Percentiles rank a stretch among this genome's conserved stretches.
Evolutionary conservation across 2,113 vertebrate genomes (phyloP).

Genomic region (Salminus brasiliensis): DNA sequence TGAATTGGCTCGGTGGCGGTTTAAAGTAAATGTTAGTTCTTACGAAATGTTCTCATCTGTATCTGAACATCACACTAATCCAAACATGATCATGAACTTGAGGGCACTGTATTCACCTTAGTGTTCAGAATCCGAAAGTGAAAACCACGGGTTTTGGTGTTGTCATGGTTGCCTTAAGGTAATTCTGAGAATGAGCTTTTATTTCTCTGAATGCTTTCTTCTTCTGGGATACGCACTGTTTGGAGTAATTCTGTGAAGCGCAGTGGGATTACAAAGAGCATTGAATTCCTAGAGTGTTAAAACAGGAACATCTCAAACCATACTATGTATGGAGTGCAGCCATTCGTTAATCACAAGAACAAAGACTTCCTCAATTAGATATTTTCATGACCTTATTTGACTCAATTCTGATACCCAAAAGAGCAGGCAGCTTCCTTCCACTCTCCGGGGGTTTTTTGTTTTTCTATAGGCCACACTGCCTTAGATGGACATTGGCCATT

Average conservation of each 20-base stretch:
- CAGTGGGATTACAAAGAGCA: background rate
- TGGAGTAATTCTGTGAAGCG: background rate
- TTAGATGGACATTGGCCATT: too few relatives aligned
- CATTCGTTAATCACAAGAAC: constrained; percentile 10
- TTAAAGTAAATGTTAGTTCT: constrained; percentile 4
- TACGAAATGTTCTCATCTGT: background rate
- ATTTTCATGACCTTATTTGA: background rate
- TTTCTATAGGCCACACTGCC: too few relatives aligned
- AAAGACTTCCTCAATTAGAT: constrained; percentile 3
- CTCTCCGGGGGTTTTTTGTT: background rate
- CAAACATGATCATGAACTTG: background rate
- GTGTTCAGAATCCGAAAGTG: background rate
- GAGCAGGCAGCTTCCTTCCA: background rate
- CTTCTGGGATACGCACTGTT: background rate
- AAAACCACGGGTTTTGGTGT: background rate
- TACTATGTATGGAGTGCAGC: background rate
- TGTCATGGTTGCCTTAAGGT: background rate
- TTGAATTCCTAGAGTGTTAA: background rate
- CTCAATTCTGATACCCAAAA: background rate
- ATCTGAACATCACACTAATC: background rate
- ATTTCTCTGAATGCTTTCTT: background rate
- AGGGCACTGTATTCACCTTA: background rate
- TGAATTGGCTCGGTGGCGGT: background rate
- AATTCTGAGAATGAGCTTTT: background rate
- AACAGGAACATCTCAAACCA: constrained; percentile 19